Percentiles rank a stretch among this genome's conserved stretches.
Conservation (phyloP, 2,113 vertebrate genomes). For the Hemichromis elongatus region DNA sequence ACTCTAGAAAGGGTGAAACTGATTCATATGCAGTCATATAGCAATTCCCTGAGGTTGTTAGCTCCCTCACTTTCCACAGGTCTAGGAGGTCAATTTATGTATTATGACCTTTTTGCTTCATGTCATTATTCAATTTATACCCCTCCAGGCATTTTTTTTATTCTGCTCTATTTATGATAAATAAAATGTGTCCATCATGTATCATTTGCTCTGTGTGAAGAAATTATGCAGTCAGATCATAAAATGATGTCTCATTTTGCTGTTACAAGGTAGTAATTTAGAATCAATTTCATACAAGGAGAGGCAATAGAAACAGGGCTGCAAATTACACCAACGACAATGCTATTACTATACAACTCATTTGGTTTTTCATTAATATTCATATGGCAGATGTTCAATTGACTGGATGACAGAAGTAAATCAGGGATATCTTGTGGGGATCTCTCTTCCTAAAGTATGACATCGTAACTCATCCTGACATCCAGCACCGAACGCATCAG, state of each 20-base stretch:
- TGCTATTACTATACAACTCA: slow-evolving; percentile 9
- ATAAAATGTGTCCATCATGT: neutral
- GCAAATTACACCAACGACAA: slow-evolving; percentile 30
- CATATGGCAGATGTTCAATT: slow-evolving; percentile 52
- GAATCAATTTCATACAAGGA: slow-evolving; percentile 8
- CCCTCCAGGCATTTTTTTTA: neutral
- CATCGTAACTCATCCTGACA: slow-evolving; percentile 40
- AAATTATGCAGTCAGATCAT: neutral
- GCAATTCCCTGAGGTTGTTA: neutral
- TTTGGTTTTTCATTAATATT: slow-evolving; percentile 39
- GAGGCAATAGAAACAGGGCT: neutral
- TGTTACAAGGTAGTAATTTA: slow-evolving; percentile 17
- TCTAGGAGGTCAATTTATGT: neutral
- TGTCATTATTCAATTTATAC: neutral
- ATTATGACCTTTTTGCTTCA: neutral
- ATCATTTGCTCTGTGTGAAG: neutral
- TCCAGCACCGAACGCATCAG: neutral
- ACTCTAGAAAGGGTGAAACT: neutral
- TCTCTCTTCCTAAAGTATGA: slow-evolving; percentile 17
- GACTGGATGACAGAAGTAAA: slow-evolving; percentile 26
- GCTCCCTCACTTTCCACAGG: neutral
- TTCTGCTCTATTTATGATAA: neutral
- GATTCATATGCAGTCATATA: neutral
- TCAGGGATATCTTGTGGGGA: slow-evolving; percentile 25
- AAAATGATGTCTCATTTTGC: slow-evolving; percentile 24